Conservation (phyloP, 1,140 invertebrate species). For the Rhagoletis pomonella region DNA sequence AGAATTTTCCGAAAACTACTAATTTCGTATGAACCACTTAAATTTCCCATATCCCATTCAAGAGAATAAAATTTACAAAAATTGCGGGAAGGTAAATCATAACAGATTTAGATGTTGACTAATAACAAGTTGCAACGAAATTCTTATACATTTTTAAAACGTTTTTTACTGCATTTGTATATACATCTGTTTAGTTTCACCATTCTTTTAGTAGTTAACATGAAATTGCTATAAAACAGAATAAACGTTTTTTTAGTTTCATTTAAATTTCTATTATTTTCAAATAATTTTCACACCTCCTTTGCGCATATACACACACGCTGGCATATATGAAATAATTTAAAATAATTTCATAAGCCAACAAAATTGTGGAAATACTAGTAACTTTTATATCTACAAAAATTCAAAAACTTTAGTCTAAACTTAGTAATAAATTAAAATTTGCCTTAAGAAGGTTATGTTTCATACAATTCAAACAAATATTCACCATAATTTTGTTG, state of each 20-base stretch:
- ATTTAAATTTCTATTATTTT: conserved; percentile 45
- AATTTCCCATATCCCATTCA: too few species aligned
- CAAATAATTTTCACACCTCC: conserved; percentile 29
- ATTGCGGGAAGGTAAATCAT: background rate
- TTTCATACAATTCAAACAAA: conserved; percentile 38
- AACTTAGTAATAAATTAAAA: conserved; percentile 46
- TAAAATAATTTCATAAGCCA: conserved; percentile 39
- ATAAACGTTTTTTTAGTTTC: conserved; percentile 20
- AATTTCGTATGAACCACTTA: too few species aligned
- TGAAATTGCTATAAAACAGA: too few species aligned
- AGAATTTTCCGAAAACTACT: too few species aligned
- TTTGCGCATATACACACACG: background rate
- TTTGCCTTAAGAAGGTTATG: conserved; percentile 9
- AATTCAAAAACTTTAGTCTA: conserved; percentile 48
- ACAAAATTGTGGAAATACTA: conserved; percentile 27
- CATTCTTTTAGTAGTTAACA: background rate
- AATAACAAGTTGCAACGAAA: background rate
- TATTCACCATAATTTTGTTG: conserved; percentile 6
- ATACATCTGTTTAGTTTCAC: background rate
- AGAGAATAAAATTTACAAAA: background rate
- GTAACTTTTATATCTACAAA: conserved; percentile 45
- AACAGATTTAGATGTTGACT: background rate
- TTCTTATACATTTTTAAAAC: background rate
- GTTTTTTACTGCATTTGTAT: background rate
- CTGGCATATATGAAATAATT: conserved; percentile 18